phyloP scores from a whole-genome alignment of 2,797 vertebrate species.

The Amblyopsis hoosieri region DNA sequence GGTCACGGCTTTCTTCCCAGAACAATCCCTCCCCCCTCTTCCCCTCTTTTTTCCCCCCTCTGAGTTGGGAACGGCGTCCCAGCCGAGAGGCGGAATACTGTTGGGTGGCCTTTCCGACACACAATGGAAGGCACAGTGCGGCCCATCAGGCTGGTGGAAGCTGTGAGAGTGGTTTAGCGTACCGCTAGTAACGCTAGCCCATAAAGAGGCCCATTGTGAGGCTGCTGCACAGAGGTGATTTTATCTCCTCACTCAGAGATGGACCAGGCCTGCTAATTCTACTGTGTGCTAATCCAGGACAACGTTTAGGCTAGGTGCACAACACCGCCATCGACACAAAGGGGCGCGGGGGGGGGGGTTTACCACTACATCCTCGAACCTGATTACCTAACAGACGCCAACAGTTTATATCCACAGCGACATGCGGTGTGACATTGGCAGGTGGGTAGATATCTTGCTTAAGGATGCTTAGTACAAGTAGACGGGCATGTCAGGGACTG shows the following conservation, averaged over 20 bases:
- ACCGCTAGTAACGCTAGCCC: conserved; percentile 61
- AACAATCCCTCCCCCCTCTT: conserved; percentile 35
- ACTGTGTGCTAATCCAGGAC: conserved; percentile 53
- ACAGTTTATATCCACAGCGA: no score
- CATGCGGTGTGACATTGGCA: no score
- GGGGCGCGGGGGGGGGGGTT: not conserved
- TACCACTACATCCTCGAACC: conserved; percentile 8
- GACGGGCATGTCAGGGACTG: no score
- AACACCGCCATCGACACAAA: conserved; percentile 9
- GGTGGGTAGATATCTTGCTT: no score
- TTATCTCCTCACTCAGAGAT: conserved; percentile 63
- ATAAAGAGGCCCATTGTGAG: conserved; percentile 77
- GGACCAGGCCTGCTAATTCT: conserved; percentile 59
- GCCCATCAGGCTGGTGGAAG: conserved; percentile 57
- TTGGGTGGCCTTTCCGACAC: conserved; percentile 73
- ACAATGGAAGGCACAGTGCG: conserved; percentile 78
- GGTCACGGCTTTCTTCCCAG: conserved; percentile 43
- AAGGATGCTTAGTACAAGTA: no score
- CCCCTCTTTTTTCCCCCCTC: conserved; percentile 6
- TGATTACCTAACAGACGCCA: no score
- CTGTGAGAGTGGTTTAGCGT: conserved; percentile 60
- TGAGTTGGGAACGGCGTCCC: conserved; percentile 46
- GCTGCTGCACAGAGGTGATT: conserved; percentile 57
- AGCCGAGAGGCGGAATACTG: conserved; percentile 68
- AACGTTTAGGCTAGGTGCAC: conserved; percentile 16